These are phyloP conservation scores for Pimephales promelas DNA, from an alignment of 2,113 vertebrate genomes.

Conservation along the genomic window DNA sequence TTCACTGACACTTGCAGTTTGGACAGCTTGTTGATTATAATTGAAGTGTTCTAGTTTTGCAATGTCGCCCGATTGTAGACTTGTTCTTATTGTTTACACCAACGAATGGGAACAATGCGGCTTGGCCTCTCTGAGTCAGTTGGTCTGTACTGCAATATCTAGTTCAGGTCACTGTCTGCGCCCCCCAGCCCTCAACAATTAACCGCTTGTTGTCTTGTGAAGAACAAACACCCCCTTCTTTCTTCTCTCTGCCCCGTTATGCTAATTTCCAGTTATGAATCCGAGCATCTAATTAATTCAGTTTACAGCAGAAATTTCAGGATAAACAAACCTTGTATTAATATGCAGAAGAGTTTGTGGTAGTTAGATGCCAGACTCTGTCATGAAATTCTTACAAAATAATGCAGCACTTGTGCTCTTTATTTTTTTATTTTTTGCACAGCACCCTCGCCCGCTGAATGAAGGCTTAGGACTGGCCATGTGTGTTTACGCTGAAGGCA, in stretches of 20 bases:
- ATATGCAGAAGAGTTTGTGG: slow-evolving; percentile 51
- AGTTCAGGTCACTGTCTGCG: slow-evolving; percentile 45
- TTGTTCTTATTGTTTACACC: slow-evolving; percentile 12
- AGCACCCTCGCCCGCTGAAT: neutral
- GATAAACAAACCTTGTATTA: slow-evolving; percentile 58
- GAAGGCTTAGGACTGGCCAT: neutral
- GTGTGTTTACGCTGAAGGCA: slow-evolving; percentile 37
- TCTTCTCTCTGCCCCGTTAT: slow-evolving; percentile 51
- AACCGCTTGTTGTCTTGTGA: slow-evolving; percentile 55
- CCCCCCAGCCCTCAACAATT: slow-evolving; percentile 52
- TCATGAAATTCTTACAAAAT: slow-evolving; percentile 53
- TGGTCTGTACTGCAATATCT: slow-evolving; percentile 12
- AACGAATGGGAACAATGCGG: slow-evolving; percentile 22
- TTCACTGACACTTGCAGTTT: slow-evolving; percentile 9
- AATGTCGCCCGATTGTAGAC: neutral
- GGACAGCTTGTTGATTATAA: slow-evolving; percentile 5
- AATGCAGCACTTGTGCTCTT: slow-evolving; percentile 52
- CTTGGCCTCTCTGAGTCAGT: slow-evolving; percentile 10
- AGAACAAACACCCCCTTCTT: slow-evolving; percentile 43
- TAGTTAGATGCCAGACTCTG: slow-evolving; percentile 46
- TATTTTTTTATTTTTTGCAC: neutral
- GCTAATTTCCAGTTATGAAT: slow-evolving; percentile 62
- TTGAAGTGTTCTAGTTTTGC: slow-evolving; percentile 20
- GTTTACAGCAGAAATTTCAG: slow-evolving; percentile 47
- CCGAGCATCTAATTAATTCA: slow-evolving; percentile 58